phyloP scores from a whole-genome alignment of 2,888 invertebrate genomes.

The Andrena haemorrhoa region DNA sequence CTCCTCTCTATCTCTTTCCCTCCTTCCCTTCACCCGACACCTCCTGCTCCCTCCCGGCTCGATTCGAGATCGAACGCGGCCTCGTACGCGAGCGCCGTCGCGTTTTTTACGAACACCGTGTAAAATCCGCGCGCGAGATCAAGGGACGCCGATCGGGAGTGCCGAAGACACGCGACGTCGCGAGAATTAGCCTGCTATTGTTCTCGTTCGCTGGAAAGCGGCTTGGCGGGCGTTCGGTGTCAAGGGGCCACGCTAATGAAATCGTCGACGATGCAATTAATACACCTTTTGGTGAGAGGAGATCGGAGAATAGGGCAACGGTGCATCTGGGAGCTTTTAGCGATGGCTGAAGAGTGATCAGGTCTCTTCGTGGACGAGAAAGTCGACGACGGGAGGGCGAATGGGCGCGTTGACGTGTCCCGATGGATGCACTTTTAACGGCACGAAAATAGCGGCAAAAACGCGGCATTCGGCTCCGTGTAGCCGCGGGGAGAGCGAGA shows the following conservation, averaged over 20 bases:
- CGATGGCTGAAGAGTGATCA: not conserved
- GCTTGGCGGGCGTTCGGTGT: not conserved
- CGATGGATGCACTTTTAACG: conserved; percentile 84
- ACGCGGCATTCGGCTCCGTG: conserved; percentile 53
- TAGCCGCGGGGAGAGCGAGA: conserved; percentile 25
- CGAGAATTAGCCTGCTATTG: conserved; percentile 28
- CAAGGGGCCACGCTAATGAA: not conserved
- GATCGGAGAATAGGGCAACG: not conserved
- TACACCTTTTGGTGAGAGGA: not conserved
- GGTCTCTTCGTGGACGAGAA: conserved; percentile 50
- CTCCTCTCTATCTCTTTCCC: conserved; percentile 56
- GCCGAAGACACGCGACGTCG: not conserved
- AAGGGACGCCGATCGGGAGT: conserved; percentile 47
- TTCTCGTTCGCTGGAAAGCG: conserved; percentile 13
- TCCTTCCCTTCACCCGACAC: conserved; percentile 29
- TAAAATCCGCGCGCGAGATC: conserved; percentile 44
- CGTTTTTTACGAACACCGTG: conserved; percentile 49
- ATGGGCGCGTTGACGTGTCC: conserved; percentile 78
- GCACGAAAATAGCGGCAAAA: conserved; percentile 82
- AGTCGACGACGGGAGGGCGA: conserved; percentile 71
- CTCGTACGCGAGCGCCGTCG: conserved; percentile 18
- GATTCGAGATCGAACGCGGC: conserved; percentile 54
- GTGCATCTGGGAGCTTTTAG: not conserved
- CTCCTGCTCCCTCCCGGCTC: conserved; percentile 50
- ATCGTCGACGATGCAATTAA: not conserved